Evolutionary conservation across 1,140 invertebrate species (phyloP), one percentile per base, ranked within the genome.

Genomic region (Acromyrmex echinatior): DNA sequence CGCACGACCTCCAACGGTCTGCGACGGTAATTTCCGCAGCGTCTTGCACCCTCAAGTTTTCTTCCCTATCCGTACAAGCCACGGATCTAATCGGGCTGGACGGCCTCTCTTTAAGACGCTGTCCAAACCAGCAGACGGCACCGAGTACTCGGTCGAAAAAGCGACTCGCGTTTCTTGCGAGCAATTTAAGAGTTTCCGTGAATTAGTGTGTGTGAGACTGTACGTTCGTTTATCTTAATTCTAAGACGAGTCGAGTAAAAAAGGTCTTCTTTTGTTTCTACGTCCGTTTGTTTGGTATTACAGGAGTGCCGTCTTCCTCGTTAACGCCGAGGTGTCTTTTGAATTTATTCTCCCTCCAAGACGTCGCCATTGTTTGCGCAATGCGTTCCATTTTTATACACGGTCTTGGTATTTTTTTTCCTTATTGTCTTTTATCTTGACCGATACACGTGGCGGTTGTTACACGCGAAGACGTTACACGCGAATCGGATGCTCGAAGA

Each of bases 171-270:
- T 49, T 84, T 84, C 58, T 84, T 76, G 80, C 56, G 58, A 49
- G 28, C 56, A 84, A 84, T 84, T 84, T 76, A 58, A 66, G 76
- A 68, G 60, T 86, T 80, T 63, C n/a, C 25, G 28, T 45, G 60
- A 49, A 79, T 58, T 80, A 45, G 56, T 62, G 58, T 16, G 58
- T 16, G 82, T 45, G 28, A 63, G 62, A 80, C 74, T 63, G 71
- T 79, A 87, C 85, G 65, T 89, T 87, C 85, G 66, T 90, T 89
- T 84, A 90, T 87, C 88, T 84, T 78, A 60, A 51, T 86, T 81
- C 77, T 28, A 31, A 77, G 74, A 76, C 21, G 60, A 10, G 53
- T 16, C 31, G 16, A 10, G 25, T 60, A 81, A 78, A 68, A 39
- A 76, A 84, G 28, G 0, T 2, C 16, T 10, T 74, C 68, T 51